Percentiles rank a stretch among this genome's conserved stretches.
Evolutionary conservation across 2,797 vertebrate genomes (phyloP).

Genomic region (Oreochromis mossambicus): DNA sequence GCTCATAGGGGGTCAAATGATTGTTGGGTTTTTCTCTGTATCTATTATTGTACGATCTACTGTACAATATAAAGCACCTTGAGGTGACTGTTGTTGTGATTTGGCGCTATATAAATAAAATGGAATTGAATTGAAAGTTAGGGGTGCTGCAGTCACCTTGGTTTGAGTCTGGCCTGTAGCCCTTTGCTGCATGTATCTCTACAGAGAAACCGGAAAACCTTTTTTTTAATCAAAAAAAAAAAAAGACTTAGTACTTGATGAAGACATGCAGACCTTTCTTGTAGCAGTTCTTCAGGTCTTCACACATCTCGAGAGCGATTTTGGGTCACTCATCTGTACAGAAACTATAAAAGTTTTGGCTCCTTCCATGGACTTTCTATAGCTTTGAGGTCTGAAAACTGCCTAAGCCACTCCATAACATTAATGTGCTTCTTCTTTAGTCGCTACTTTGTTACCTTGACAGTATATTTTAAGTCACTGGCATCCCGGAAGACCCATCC

Average conservation of each 20-base stretch:
- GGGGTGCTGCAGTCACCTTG: not conserved
- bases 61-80: too few relatives aligned
- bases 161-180: not conserved
- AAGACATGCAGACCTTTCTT: not conserved
- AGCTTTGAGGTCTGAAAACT: not conserved
- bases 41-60: too few relatives aligned
- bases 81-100: too few relatives aligned
- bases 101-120: too few relatives aligned
- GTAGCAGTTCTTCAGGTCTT: not conserved
- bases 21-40: too few relatives aligned
- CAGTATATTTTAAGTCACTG: not conserved
- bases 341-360: not conserved
- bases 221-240: too few relatives aligned
- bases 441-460: not conserved
- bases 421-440: not conserved
- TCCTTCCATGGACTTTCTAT: not conserved
- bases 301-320: not conserved
- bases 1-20: too few relatives aligned
- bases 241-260: not conserved
- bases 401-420: not conserved
- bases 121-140: too few relatives aligned
- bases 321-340: not conserved
- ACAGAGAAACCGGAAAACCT: too few relatives aligned
- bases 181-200: not conserved
- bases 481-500: not conserved